phyloP scores from a whole-genome alignment of 2,888 invertebrate genomes.

The Metellina segmentata region DNA sequence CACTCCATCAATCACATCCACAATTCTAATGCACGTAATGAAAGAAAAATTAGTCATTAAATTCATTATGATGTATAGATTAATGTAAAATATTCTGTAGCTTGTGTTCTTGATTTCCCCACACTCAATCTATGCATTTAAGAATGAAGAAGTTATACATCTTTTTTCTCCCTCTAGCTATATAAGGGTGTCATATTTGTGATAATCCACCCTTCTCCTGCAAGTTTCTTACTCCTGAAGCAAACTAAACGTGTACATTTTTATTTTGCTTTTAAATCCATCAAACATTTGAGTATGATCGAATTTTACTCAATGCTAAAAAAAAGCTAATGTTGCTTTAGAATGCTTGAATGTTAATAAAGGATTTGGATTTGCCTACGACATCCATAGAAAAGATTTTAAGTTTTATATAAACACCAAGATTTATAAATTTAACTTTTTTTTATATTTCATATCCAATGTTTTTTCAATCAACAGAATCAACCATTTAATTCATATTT shows the following conservation, averaged over 20 bases:
- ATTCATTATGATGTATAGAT: slow-evolving; percentile 70
- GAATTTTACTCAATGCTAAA: background rate
- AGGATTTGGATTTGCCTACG: background rate
- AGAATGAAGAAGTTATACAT: slow-evolving; percentile 39
- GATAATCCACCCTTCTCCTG: slow-evolving; percentile 3
- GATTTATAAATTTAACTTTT: too few relatives aligned
- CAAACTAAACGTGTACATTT: background rate
- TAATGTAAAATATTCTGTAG: slow-evolving; percentile 61
- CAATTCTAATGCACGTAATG: slow-evolving; percentile 63
- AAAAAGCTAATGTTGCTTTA: background rate
- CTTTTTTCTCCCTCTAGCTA: background rate
- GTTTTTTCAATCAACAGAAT: too few relatives aligned
- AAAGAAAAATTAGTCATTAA: slow-evolving; percentile 61
- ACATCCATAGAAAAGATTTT: too few relatives aligned
- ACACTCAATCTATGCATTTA: slow-evolving; percentile 53
- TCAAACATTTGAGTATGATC: background rate
- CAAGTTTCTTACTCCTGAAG: background rate
- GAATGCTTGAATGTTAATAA: background rate
- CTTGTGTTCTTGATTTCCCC: slow-evolving; percentile 39
- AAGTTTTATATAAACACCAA: too few relatives aligned
- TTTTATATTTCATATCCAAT: too few relatives aligned
- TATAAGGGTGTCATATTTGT: slow-evolving; percentile 32
- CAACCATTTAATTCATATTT: too few relatives aligned
- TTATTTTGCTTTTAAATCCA: background rate
- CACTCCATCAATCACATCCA: slow-evolving; percentile 54